A percentile compares a stretch with the other conserved stretches of the same genome.
Evolutionary conservation across 2,888 invertebrate genomes (phyloP).

Genomic region (Drosophila prolongata): DNA sequence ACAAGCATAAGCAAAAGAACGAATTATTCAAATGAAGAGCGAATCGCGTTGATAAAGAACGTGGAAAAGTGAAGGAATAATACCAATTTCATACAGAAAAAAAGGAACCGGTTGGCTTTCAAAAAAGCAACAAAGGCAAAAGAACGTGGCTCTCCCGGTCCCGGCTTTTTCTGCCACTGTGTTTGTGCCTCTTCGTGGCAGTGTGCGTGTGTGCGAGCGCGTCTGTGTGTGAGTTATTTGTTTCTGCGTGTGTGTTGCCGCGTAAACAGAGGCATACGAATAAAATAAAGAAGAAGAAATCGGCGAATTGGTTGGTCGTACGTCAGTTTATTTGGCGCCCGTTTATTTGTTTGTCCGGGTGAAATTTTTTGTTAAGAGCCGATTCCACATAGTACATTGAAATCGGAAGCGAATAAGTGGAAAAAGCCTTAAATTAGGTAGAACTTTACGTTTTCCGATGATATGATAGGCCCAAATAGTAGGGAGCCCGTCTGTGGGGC

Average conservation of each 20-base stretch:
- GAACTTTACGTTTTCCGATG: conserved; percentile 22
- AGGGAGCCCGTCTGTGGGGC: conserved; percentile 24
- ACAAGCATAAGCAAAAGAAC: conserved; percentile 8
- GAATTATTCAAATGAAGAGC: conserved; percentile 59
- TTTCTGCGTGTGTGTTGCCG: conserved; percentile 58
- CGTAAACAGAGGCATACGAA: conserved; percentile 69
- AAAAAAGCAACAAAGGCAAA: conserved; percentile 32
- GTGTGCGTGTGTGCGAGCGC: conserved; percentile 32
- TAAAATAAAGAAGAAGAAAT: conserved; percentile 17
- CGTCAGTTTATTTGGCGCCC: conserved; percentile 67
- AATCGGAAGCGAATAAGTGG: conserved; percentile 6
- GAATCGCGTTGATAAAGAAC: conserved; percentile 38
- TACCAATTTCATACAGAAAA: conserved; percentile 15
- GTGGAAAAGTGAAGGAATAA: conserved; percentile 32
- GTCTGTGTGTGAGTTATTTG: conserved; percentile 34
- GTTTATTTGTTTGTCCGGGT: conserved; percentile 49
- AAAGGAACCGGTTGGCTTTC: conserved; percentile 28
- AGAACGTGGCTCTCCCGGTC: conserved; percentile 46
- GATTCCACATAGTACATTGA: background rate
- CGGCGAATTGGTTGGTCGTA: conserved; percentile 49
- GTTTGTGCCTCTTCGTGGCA: conserved; percentile 28
- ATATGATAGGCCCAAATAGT: conserved; percentile 30
- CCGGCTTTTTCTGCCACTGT: conserved; percentile 42
- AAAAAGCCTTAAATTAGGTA: conserved; percentile 9
- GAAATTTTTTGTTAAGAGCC: conserved; percentile 52